Evolutionary conservation across 2,113 vertebrate genomes (phyloP).

Genomic region (Spheniscus mendiculus): DNA sequence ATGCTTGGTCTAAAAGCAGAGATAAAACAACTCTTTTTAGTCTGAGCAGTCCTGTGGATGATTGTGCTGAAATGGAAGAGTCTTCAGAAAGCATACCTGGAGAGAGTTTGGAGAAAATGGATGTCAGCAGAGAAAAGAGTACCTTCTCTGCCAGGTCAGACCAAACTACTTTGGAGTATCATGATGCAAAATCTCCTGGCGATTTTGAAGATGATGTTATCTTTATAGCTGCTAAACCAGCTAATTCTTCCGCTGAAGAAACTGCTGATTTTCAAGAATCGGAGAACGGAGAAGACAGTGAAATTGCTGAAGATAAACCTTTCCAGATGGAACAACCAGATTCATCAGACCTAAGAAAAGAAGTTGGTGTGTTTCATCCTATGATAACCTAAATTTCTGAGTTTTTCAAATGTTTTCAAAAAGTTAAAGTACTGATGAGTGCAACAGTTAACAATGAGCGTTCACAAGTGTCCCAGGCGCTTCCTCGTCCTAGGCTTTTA

Average conservation of each 20-base stretch:
- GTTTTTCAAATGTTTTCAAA: not conserved
- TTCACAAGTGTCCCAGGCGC: not conserved
- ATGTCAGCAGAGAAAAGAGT: constrained; percentile 74
- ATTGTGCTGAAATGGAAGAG: not conserved
- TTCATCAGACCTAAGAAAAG: not conserved
- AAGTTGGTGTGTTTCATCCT: constrained; percentile 48
- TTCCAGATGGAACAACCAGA: not conserved
- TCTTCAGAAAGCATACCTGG: constrained; percentile 3
- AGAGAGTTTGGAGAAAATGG: constrained; percentile 52
- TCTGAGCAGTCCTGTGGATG: not conserved
- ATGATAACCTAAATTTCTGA: not conserved
- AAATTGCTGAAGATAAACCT: not conserved
- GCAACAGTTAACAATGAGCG: not conserved
- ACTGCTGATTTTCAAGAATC: not conserved
- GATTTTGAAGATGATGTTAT: constrained; percentile 71
- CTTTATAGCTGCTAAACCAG: constrained; percentile 57
- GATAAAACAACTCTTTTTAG: constrained; percentile 1
- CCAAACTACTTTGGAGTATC: constrained; percentile 85
- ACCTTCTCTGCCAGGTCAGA: constrained; percentile 75
- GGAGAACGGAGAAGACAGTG: not conserved
- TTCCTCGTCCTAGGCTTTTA: not conserved
- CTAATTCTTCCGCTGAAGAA: not conserved
- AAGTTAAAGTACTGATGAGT: not conserved
- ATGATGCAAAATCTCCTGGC: constrained; percentile 78
- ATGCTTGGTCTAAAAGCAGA: constrained; percentile 54